Base-by-base conservation (phyloP, 2,888 invertebrate species). In the Carterocephalus palaemon region DNA sequence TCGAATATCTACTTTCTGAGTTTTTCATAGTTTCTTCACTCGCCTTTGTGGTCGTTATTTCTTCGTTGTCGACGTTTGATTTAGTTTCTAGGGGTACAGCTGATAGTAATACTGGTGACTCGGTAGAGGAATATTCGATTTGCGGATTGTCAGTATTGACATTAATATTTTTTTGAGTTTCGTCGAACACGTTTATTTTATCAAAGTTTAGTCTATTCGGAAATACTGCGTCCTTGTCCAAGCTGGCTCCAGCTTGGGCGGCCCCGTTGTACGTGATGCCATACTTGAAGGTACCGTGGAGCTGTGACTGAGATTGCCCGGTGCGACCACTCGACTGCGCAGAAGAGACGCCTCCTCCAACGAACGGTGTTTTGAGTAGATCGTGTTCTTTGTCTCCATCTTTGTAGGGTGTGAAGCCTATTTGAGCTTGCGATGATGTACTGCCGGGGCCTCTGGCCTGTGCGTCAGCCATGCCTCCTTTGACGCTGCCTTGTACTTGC, bases 381-480 rank as follows among this genome's bases (percentile, higher is more conserved):
- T 84, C 81, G 34, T 88, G 86, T 16, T 65, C 52, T 57, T 88
- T 87, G 32, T 91, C 90, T 46, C 89, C 88, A 43, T 91, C 90
- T 59, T 90, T 89, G 56, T 91, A 90, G 0, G 95, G 95, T 38
- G 92, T 91, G 64, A 95, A 95, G 1, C 95, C 95, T 48, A 95
- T 95, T 79, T 95, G 95, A 2, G 95, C 95, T 81, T 95, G 95
- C 19, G 95, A 95, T 0, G 94, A 94, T 1, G 95, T 95, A 60
- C 92, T 93, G 2, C 95, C 95, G 2, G 93, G 92, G 0, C 95
- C 95, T 60, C 91, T 92, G 0, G 95, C 93, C 82, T 95, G 95
- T 0, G 95, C 93, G 69, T 95, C 95, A 1, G 95, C 94, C 86
- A 94, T 89, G 2, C 95, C 95, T 9, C 95, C 95, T 73, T 92